Base-by-base conservation (phyloP, 2,797 vertebrate genomes). In the Hippoglossus hippoglossus region DNA sequence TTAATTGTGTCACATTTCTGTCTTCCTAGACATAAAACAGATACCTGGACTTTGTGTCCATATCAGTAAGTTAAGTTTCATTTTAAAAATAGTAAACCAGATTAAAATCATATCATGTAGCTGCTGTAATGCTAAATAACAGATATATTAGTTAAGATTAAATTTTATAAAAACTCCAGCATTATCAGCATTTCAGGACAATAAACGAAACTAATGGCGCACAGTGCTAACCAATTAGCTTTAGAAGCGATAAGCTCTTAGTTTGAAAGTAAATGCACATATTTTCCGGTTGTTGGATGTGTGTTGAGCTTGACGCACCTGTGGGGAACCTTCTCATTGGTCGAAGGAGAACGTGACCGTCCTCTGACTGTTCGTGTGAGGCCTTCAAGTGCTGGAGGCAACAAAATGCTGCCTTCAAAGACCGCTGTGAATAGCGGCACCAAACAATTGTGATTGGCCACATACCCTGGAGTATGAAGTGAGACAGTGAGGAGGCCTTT, bases 401-500 rank as follows among this genome's bases (percentile, higher is more conserved):
- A 61, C 72, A 47, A 5, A 24, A 0, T 58, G 63, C 26, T 67
- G 51, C 67, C 31, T 80, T 74, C 59, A 82, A 24, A 63, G 26
- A 57, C 69, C 0, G 5, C n/a, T 26, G 59, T 50, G 1, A 49
- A 57, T 18, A 53, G 3, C 3, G 3, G 0, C 6, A 62, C 55
- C 9, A 6, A 51, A 57, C 12, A 54, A 34, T 28, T 22, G 8
- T 49, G 47, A 21, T 11, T 21, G 15, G 12, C 46, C 41, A 44
- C 41, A 44, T 44, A 44, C 41, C 16, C 15, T 13, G 41, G 11
- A 19, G 24, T 16, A 31, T 44, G 18, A 7, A 18, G 1, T 15
- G 31, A 59, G 22, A 44, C 44, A 24, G 4, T 8, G 24, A 9
- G 9, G 31, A 34, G 31, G 8, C 7, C 31, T 34, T 34, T 12